A percentile compares a stretch with the other conserved stretches of the same genome.
Conservation (phyloP, 2,113 vertebrate species). For the Tiliqua scincoides region DNA sequence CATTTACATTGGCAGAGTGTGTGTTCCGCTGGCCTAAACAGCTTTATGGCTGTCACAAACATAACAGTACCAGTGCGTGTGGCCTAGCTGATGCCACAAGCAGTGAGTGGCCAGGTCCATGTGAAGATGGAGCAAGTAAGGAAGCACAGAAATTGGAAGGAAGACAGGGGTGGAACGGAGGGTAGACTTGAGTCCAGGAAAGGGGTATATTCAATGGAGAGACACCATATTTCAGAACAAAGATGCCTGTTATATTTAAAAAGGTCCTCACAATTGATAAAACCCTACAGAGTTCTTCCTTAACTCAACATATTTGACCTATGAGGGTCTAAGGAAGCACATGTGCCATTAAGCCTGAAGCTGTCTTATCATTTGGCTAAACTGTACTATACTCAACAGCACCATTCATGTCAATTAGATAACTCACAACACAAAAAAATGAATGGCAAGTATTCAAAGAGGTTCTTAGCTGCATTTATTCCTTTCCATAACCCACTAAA, state of each 20-base stretch:
- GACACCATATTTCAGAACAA: too few species aligned
- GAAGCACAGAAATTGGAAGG: too few species aligned
- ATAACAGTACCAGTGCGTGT: too few species aligned
- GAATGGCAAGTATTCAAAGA: background rate
- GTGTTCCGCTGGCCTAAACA: too few species aligned
- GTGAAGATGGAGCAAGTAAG: too few species aligned
- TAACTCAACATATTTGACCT: background rate
- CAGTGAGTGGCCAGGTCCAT: too few species aligned
- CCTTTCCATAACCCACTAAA: background rate
- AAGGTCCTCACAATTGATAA: background rate
- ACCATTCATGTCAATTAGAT: background rate
- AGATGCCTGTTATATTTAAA: background rate
- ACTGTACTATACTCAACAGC: background rate
- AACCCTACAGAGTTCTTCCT: background rate
- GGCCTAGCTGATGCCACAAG: too few species aligned
- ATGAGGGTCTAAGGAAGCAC: background rate
- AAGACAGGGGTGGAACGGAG: too few species aligned
- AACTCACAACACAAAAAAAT: background rate
- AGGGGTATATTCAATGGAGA: too few species aligned
- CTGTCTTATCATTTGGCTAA: background rate
- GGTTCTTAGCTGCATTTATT: background rate
- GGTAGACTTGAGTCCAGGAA: too few species aligned
- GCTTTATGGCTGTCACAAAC: too few species aligned
- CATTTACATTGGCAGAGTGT: too few species aligned
- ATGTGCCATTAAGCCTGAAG: background rate